Base-by-base conservation (phyloP, 2,888 invertebrate genomes). In the Flabesymbios commensalis region DNA sequence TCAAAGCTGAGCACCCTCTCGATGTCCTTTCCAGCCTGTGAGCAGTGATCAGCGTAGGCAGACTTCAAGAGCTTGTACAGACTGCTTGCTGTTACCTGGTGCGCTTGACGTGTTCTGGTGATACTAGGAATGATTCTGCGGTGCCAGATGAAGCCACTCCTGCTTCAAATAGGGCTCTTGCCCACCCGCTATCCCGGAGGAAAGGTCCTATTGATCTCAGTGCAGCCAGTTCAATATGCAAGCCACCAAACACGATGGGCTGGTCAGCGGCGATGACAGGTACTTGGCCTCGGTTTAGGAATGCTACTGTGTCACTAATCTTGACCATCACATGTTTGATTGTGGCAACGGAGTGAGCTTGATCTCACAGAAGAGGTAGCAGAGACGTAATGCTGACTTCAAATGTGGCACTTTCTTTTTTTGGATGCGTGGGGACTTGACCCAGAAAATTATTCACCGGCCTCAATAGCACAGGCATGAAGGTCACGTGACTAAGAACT, bases 141-240 rank as follows among this genome's bases (percentile, higher is more conserved):
- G 63, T 65, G 1, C 74, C 75, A 45, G 68, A 24, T 10, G 70
- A 49, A n/a, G 72, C 65, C 31, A 72, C 52, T 24, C 55, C 63
- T 47, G 70, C 67, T 39, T 67, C 60, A 5, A 64, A 63, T 3
- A 71, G 52, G 32, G 61, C 63, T 14, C 51, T 36, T 43, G 65
- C 64, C 70, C 67, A 68, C 3, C 75, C 76, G 63, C 69, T 72
- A 26, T 61, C 71, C 26, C 71, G 43, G 4, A 76, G 57, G 43
- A 64, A 59, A 42, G 60, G 56, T 10, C 75, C 75, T 19, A 75
- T 32, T 2, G 68, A 60, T 49, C 64, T 71, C 57, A 74, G 57
- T 19, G 67, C 59, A 14, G 74, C 72, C 67, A 74, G 72, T 53
- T 77, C 75, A 51, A 71, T 74, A 59, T 78, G 75, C 36, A 77